Evolutionary conservation across 2,797 vertebrate genomes (phyloP).

Genomic region (Corythornis leucogaster): DNA sequence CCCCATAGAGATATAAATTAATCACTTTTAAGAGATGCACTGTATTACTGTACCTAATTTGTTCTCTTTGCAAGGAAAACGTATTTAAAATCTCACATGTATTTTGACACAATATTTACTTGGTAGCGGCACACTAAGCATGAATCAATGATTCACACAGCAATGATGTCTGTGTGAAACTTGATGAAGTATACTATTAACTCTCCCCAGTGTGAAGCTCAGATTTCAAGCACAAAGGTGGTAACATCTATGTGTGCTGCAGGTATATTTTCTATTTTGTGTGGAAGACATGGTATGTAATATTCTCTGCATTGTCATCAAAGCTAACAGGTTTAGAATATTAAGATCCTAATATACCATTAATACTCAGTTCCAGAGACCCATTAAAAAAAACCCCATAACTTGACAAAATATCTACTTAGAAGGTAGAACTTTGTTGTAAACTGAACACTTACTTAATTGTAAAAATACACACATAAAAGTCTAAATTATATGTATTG

Average conservation of each 20-base stretch:
- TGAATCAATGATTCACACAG: background rate
- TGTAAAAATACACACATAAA: background rate
- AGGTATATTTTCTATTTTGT: background rate
- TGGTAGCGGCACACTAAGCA: background rate
- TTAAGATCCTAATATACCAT: background rate
- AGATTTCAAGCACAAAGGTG: background rate
- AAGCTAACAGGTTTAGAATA: background rate
- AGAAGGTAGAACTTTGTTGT: background rate
- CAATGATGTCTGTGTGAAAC: background rate
- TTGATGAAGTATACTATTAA: background rate
- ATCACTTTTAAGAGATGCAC: background rate
- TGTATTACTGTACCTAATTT: background rate
- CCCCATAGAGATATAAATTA: background rate
- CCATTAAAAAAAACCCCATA: background rate
- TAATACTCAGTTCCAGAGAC: background rate
- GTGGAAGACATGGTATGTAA: background rate
- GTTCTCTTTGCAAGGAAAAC: background rate
- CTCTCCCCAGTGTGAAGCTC: background rate
- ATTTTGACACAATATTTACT: background rate
- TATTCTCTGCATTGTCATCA: background rate
- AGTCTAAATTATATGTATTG: background rate
- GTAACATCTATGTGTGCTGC: background rate
- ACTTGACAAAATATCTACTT: background rate
- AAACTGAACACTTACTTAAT: background rate
- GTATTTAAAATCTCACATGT: background rate